phyloP scores from a whole-genome alignment of 35 echinoderm and acorn worm species.

The Heliocidaris erythrogramma region DNA sequence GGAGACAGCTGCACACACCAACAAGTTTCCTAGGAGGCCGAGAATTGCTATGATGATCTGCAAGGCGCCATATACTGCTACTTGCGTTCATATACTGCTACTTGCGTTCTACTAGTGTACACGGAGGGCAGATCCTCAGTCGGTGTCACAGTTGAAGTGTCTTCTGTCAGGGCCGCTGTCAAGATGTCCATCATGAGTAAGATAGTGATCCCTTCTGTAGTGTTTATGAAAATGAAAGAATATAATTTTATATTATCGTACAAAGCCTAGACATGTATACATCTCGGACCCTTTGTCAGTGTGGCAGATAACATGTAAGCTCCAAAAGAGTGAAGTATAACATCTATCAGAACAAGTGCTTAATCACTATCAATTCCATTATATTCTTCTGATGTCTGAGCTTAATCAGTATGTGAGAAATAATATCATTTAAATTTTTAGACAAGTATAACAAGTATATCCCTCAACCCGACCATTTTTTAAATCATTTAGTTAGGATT shows the following conservation, averaged over 20 bases:
- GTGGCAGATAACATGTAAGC: too few relatives aligned
- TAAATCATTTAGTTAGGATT: too few relatives aligned
- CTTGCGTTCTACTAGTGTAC: background rate
- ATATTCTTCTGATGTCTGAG: too few relatives aligned
- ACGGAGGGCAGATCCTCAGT: background rate
- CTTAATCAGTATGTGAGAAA: too few relatives aligned
- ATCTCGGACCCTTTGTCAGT: background rate
- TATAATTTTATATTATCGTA: background rate
- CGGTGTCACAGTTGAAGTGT: background rate
- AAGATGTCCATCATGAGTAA: background rate
- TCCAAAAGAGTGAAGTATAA: too few relatives aligned
- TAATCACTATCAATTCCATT: too few relatives aligned
- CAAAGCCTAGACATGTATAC: too few relatives aligned
- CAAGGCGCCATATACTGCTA: background rate
- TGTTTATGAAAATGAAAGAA: background rate
- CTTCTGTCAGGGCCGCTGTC: background rate
- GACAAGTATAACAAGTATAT: too few relatives aligned
- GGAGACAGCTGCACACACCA: conserved; percentile 57
- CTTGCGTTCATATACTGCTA: background rate
- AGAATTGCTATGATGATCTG: background rate
- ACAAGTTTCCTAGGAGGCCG: conserved; percentile 48
- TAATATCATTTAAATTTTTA: too few relatives aligned
- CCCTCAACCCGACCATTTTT: too few relatives aligned
- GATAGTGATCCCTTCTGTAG: background rate
- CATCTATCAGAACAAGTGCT: too few relatives aligned